These are phyloP conservation scores for Morone chrysops DNA, from an alignment of 2,113 vertebrate species.

Conservation along the genomic window DNA sequence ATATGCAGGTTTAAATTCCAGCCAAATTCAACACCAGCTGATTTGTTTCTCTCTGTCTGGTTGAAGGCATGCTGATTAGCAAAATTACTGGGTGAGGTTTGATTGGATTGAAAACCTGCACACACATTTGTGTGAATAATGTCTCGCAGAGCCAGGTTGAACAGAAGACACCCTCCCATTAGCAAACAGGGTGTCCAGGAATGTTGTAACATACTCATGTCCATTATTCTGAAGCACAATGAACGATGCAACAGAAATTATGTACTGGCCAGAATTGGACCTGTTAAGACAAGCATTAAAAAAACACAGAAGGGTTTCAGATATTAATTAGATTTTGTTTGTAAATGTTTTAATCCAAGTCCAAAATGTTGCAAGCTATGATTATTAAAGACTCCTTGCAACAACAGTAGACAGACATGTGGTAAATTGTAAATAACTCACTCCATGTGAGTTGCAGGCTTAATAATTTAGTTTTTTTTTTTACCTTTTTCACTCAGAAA, in stretches of 20 bases:
- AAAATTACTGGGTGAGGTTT: constrained; percentile 59
- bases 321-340: no score
- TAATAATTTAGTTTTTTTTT: constrained; percentile 44
- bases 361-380: neutral
- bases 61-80: constrained; percentile 62
- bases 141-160: constrained; percentile 33
- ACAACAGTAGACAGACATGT: neutral
- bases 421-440: neutral
- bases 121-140: constrained; percentile 33
- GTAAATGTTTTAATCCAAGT: neutral
- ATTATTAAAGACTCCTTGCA: neutral
- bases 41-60: constrained; percentile 45
- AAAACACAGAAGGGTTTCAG: neutral
- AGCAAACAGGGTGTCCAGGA: constrained; percentile 38
- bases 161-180: constrained; percentile 29
- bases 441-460: constrained; percentile 34
- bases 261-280: neutral
- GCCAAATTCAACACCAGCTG: constrained; percentile 58
- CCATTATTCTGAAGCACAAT: constrained; percentile 13
- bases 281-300: neutral
- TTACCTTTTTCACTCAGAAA: constrained; percentile 29
- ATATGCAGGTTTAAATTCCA: constrained; percentile 35
- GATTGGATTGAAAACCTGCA: constrained; percentile 62
- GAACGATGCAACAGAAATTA: neutral
- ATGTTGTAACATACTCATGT: constrained; percentile 12